Percentiles rank a stretch among this genome's conserved stretches.
Conservation (phyloP, 2,888 invertebrate genomes). For the Eutolmus rufibarbis region DNA sequence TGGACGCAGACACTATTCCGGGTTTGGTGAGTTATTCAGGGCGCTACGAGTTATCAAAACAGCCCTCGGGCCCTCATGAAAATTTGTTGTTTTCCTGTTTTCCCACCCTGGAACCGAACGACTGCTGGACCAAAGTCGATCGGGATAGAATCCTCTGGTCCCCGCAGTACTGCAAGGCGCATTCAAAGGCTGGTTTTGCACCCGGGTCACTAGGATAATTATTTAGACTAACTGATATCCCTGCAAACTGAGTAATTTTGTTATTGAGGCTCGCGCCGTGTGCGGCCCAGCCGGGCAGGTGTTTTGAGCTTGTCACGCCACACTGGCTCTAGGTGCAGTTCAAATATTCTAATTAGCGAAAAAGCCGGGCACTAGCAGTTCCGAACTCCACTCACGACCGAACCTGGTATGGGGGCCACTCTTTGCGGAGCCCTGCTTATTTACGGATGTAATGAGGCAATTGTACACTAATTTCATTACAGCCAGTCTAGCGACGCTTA, state of each 20-base stretch:
- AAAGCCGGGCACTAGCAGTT: not conserved
- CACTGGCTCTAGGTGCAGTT: not conserved
- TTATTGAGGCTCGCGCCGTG: not conserved
- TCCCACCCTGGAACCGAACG: not conserved
- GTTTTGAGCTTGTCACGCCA: constrained; percentile 2
- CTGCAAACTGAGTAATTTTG: not conserved
- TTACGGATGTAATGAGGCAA: not conserved
- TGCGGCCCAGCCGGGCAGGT: not conserved
- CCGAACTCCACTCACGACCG: not conserved
- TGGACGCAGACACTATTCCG: not conserved
- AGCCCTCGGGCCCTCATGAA: not conserved
- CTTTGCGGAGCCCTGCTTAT: not conserved
- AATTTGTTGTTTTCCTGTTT: not conserved
- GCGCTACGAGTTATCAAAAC: not conserved
- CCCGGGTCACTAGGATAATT: not conserved
- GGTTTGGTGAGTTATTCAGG: not conserved
- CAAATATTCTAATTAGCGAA: constrained; percentile 25
- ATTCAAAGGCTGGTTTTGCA: not conserved
- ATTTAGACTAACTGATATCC: not conserved
- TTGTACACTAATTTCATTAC: not conserved
- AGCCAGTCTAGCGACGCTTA: not conserved
- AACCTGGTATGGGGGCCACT: not conserved
- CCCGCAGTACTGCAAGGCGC: not conserved
- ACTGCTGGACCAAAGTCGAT: not conserved
- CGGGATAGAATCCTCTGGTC: not conserved